Conservation (phyloP, 2,797 vertebrate genomes). For the Alfaro cultratus region DNA sequence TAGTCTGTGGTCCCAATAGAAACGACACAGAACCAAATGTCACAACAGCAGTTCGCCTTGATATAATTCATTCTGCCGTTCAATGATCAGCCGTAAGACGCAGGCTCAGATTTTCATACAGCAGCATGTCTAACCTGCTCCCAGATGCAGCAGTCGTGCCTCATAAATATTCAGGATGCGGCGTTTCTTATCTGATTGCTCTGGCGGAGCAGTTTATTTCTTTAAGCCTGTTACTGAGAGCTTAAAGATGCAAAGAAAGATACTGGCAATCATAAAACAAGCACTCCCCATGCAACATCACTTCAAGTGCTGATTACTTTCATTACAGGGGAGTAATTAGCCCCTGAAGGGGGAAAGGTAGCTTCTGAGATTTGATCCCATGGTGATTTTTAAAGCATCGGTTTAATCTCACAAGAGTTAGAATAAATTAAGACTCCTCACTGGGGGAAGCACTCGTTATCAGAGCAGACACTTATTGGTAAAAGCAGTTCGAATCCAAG, state of each 20-base stretch:
- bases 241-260: slow-evolving; percentile 55
- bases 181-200: slow-evolving; percentile 56
- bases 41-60: background rate
- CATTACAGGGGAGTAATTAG: slow-evolving; percentile 72
- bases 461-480: slow-evolving; percentile 34
- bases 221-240: slow-evolving; percentile 50
- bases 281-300: slow-evolving; percentile 44
- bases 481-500: slow-evolving; percentile 28
- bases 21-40: background rate
- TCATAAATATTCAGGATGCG: slow-evolving; percentile 56
- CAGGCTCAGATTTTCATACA: background rate
- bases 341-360: slow-evolving; percentile 55
- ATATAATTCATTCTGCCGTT: background rate
- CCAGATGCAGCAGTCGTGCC: slow-evolving; percentile 4
- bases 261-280: slow-evolving; percentile 62
- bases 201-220: slow-evolving; percentile 49
- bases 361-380: slow-evolving; percentile 51
- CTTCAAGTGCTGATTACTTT: slow-evolving; percentile 69
- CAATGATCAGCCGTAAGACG: background rate
- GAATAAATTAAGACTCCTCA: slow-evolving; percentile 50
- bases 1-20: background rate
- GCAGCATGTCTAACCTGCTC: slow-evolving; percentile 8
- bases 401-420: slow-evolving; percentile 58
- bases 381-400: slow-evolving; percentile 53
- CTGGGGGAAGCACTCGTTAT: slow-evolving; percentile 45